phyloP scores from a whole-genome alignment of 1,140 invertebrate genomes.

The Gerris buenoi region DNA sequence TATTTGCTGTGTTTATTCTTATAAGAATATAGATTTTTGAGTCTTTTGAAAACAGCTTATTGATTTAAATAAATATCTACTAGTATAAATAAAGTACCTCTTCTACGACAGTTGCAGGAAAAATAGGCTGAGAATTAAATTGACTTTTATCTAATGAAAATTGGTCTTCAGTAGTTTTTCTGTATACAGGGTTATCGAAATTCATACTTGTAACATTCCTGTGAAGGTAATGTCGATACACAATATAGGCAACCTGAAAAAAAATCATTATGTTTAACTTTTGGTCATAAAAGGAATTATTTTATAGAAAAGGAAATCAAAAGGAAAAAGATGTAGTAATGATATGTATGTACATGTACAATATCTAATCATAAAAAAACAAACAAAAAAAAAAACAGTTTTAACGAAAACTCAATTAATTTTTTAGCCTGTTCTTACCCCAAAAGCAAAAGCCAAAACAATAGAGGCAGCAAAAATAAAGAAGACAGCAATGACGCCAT shows the following conservation, averaged over 20 bases:
- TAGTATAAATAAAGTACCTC: conserved; percentile 45
- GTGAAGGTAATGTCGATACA: conserved; percentile 69
- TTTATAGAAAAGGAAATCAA: conserved; percentile 1
- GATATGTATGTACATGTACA: no score
- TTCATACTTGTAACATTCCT: conserved; percentile 87
- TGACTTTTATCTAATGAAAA: conserved; percentile 67
- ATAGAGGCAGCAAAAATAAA: conserved; percentile 53
- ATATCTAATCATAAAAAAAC: no score
- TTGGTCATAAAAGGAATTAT: not conserved
- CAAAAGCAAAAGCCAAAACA: conserved; percentile 44
- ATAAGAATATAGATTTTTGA: no score
- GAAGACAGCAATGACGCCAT: conserved; percentile 60
- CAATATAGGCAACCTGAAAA: conserved; percentile 52
- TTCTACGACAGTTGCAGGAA: conserved; percentile 58
- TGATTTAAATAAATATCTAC: conserved; percentile 3
- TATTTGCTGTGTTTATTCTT: no score
- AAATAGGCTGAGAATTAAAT: conserved; percentile 43
- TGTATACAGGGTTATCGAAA: conserved; percentile 96
- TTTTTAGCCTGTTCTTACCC: no score
- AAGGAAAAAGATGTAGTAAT: not conserved
- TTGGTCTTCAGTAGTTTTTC: conserved; percentile 84
- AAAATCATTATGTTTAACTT: not conserved
- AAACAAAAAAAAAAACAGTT: no score
- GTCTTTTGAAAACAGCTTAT: no score
- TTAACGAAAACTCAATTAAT: no score